Percentiles rank a stretch among this genome's conserved stretches.
Evolutionary conservation across 2,113 vertebrate genomes (phyloP).

Genomic region (Butorides virescens): DNA sequence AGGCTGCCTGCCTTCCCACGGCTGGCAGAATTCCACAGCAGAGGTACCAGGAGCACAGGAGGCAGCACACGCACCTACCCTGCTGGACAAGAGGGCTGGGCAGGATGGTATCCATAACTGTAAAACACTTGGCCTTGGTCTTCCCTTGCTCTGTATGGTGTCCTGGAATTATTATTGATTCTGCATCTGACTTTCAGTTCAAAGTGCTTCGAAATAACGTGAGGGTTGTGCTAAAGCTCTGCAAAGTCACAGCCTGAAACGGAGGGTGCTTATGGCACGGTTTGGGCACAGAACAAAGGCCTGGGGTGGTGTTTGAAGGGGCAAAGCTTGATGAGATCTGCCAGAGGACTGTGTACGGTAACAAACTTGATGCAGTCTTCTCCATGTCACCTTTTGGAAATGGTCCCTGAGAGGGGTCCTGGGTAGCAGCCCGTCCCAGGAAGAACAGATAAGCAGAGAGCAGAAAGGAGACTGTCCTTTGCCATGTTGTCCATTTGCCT

Average conservation of each 20-base stretch:
- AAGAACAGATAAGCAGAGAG: not conserved
- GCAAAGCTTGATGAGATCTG: not conserved
- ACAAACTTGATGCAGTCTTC: not conserved
- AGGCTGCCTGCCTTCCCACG: not conserved
- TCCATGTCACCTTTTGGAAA: not conserved
- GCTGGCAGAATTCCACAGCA: not conserved
- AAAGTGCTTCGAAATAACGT: not conserved
- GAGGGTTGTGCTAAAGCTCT: not conserved
- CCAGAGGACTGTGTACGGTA: not conserved
- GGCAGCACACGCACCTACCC: not conserved
- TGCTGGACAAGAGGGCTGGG: not conserved
- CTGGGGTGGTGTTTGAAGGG: not conserved
- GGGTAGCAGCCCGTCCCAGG: not conserved
- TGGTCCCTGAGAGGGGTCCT: fast-evolving
- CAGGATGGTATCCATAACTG: not conserved
- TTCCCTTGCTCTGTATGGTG: not conserved
- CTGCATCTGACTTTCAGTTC: not conserved
- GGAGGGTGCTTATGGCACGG: not conserved
- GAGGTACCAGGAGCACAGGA: not conserved
- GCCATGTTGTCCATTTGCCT: not conserved
- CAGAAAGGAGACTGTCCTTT: not conserved
- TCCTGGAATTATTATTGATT: not conserved
- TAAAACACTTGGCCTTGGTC: not conserved
- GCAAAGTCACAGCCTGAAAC: not conserved
- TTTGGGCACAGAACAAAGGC: not conserved